Evolutionary conservation across 2,797 vertebrate genomes (phyloP).

Genomic region (Halcyon smyrnensis): DNA sequence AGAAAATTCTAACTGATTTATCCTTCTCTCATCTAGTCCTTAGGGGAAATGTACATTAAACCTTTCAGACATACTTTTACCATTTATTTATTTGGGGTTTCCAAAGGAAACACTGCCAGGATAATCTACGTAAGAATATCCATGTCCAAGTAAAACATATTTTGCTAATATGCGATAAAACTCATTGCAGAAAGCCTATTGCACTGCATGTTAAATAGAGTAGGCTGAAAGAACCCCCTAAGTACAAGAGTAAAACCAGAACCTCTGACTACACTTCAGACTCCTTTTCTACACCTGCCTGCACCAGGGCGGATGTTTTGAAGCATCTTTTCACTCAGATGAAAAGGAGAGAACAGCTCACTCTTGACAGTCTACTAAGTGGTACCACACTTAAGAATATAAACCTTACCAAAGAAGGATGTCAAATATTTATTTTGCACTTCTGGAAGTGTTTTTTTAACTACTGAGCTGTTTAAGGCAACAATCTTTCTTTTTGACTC

Average conservation of each 20-base stretch:
- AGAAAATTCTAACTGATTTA: neutral
- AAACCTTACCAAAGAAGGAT: neutral
- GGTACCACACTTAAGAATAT: neutral
- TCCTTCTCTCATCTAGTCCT: neutral
- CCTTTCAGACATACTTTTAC: neutral
- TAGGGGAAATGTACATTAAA: neutral
- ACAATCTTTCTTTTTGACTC: neutral
- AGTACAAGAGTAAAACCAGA: neutral
- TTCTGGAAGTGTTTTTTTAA: neutral
- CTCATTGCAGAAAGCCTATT: neutral
- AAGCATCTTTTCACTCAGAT: neutral
- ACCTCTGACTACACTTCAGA: neutral
- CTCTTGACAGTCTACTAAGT: neutral
- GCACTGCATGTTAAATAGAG: neutral
- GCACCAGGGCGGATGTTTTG: accelerated
- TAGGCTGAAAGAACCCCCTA: neutral
- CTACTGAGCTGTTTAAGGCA: neutral
- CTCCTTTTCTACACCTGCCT: neutral
- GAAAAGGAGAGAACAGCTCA: neutral
- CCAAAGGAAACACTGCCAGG: neutral
- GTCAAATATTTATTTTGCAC: neutral
- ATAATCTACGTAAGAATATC: neutral
- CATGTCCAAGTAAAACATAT: neutral
- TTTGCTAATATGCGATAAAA: neutral
- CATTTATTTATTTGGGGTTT: neutral